Conservation (phyloP, 2,113 vertebrate species). For the Paradisaea rubra region DNA sequence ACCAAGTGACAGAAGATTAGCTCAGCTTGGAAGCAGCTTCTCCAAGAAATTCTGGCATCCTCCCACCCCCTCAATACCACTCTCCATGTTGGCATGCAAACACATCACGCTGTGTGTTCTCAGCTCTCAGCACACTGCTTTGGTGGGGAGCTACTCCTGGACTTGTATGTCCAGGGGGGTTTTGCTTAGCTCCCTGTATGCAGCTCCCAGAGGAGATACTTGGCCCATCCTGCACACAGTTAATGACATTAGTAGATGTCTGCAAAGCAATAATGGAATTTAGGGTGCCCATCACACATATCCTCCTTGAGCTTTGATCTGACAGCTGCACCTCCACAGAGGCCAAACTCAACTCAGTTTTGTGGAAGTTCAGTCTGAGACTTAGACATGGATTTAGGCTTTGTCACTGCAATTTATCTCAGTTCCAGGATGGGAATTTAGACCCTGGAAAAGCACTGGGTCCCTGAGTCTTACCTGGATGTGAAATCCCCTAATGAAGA, state of each 20-base stretch:
- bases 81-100: rapidly evolving
- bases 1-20: background rate
- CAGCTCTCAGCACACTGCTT: background rate
- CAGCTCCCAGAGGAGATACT: background rate
- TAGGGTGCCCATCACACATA: background rate
- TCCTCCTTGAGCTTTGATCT: background rate
- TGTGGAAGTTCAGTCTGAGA: background rate
- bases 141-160: background rate
- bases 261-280: background rate
- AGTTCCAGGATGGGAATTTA: background rate
- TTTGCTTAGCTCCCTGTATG: background rate
- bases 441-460: background rate
- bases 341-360: background rate
- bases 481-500: background rate
- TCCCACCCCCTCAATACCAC: background rate
- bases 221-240: background rate
- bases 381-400: background rate
- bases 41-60: background rate
- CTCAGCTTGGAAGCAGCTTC: background rate
- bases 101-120: rapidly evolving
- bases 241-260: background rate
- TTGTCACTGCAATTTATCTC: background rate
- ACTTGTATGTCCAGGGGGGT: background rate
- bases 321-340: background rate
- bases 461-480: background rate